phyloP scores from a whole-genome alignment of 2,888 invertebrate genomes.

The Ophioninae sp. region DNA sequence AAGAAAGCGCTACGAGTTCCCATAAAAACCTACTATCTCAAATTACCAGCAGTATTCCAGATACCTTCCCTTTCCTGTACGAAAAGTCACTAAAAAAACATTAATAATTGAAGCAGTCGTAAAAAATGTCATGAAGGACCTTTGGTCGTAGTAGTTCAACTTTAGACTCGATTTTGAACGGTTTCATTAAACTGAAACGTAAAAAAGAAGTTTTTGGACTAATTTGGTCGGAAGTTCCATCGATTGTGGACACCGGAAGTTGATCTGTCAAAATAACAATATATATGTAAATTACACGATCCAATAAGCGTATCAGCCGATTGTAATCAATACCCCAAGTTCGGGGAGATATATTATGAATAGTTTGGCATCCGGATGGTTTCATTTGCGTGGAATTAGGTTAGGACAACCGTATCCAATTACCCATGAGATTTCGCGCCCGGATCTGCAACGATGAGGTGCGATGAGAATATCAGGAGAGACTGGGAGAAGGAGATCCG shows the following conservation, averaged over 20 bases:
- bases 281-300: neutral
- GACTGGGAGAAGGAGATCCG: neutral
- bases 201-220: no score
- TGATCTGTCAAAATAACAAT: neutral
- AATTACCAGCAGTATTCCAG: no score
- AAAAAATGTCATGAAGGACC: no score
- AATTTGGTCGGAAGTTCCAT: neutral
- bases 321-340: neutral
- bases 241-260: neutral
- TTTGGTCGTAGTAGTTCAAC: no score
- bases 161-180: no score
- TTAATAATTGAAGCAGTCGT: no score
- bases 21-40: no score
- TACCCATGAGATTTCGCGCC: slow-evolving; percentile 63
- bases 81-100: no score
- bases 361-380: slow-evolving; percentile 45
- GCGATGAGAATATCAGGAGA: slow-evolving; percentile 40
- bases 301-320: slow-evolving; percentile 14
- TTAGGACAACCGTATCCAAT: slow-evolving; percentile 71
- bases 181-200: no score
- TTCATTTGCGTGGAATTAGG: slow-evolving; percentile 70
- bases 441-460: slow-evolving; percentile 35
- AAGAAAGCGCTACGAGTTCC: no score
- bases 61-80: no score
- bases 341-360: slow-evolving; percentile 23